These are phyloP conservation scores for Dromas ardeola DNA, from an alignment of 2,113 vertebrate genomes.

Conservation along the genomic window DNA sequence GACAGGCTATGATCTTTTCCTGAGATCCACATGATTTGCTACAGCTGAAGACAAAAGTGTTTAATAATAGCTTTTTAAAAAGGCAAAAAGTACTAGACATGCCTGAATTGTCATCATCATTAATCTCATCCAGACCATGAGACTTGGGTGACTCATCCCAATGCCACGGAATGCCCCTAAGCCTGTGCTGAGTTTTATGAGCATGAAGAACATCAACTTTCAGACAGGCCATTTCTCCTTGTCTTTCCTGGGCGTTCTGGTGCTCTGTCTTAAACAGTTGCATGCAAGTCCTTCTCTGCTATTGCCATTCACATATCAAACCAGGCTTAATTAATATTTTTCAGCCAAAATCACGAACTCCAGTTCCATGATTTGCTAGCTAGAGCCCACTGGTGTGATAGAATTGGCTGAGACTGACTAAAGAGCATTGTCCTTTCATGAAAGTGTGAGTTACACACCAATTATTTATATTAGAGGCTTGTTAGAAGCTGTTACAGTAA, in stretches of 20 bases:
- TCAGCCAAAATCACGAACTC: neutral
- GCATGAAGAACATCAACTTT: constrained; percentile 25
- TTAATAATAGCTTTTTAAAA: constrained; percentile 29
- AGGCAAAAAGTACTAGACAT: constrained; percentile 12
- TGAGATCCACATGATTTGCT: constrained; percentile 45
- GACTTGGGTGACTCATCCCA: constrained; percentile 60
- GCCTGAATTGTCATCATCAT: constrained; percentile 28
- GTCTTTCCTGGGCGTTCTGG: neutral
- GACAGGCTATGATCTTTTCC: neutral
- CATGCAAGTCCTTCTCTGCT: neutral
- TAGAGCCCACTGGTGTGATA: neutral
- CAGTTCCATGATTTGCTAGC: neutral
- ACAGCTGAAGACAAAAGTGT: constrained; percentile 49
- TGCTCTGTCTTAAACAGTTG: neutral
- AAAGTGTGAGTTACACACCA: constrained; percentile 9
- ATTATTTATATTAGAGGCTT: neutral
- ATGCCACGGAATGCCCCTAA: constrained; percentile 34
- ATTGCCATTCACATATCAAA: neutral
- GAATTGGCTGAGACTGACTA: neutral
- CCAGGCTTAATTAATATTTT: neutral
- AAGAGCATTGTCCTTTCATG: neutral
- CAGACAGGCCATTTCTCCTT: neutral
- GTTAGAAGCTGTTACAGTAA: constrained; percentile 3
- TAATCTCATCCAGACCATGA: constrained; percentile 28
- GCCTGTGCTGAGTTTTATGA: constrained; percentile 28